These are phyloP conservation scores for Ptyas mucosa DNA, from an alignment of 2,113 vertebrate genomes.

Conservation along the genomic window DNA sequence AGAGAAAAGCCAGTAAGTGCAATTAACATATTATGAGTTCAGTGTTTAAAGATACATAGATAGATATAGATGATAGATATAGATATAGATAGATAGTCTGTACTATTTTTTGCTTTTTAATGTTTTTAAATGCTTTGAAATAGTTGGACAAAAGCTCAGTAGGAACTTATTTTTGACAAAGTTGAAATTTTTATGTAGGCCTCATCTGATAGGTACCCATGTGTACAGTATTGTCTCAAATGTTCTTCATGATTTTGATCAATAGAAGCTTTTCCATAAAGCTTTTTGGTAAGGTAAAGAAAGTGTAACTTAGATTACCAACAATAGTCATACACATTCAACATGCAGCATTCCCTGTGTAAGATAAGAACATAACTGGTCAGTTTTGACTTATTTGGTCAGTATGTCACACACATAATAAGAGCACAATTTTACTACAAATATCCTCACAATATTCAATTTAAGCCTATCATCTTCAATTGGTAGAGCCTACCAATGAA, in stretches of 20 bases:
- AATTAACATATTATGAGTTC: not conserved
- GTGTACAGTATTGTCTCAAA: not conserved
- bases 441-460: not conserved
- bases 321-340: not conserved
- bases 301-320: not conserved
- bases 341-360: not conserved
- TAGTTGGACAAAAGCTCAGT: conserved; percentile 36
- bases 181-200: not conserved
- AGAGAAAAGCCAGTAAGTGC: not conserved
- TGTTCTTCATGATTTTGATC: not conserved
- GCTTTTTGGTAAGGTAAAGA: not conserved
- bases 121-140: conserved; percentile 31
- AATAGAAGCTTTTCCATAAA: not conserved
- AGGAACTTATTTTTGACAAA: conserved; percentile 49
- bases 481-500: not conserved
- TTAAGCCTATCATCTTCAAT: not conserved
- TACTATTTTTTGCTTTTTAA: conserved; percentile 20
- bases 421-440: not conserved
- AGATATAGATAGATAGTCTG: not conserved
- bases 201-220: not conserved
- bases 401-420: not conserved
- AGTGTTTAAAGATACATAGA: not conserved
- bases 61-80: too few species aligned
- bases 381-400: not conserved
- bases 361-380: not conserved